Evolutionary conservation across 2,113 vertebrate species (phyloP).

Genomic region (Paramormyrops kingsleyae): DNA sequence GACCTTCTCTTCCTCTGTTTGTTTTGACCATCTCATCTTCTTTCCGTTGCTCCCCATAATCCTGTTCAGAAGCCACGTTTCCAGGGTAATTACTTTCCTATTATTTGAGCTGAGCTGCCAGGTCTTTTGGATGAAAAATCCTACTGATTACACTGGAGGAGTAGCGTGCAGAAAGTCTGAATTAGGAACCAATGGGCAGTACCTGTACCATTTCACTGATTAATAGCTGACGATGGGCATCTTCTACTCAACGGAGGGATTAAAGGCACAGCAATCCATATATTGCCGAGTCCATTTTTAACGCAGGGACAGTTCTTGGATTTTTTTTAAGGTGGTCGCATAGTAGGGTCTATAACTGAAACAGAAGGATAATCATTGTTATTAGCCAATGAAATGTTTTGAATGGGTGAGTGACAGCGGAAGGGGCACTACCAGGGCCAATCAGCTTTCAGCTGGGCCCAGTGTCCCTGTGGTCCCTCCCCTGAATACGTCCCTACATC

Average conservation of each 20-base stretch:
- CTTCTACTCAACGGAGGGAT: background rate
- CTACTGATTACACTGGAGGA: conserved; percentile 5
- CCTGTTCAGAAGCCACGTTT: conserved; percentile 30
- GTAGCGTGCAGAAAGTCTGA: background rate
- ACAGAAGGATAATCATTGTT: background rate
- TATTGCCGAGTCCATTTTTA: background rate
- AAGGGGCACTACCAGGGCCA: background rate
- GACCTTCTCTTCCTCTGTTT: conserved; percentile 22
- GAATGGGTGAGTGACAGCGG: background rate
- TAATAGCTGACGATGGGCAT: conserved; percentile 19
- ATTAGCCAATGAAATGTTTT: background rate
- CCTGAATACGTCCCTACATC: background rate
- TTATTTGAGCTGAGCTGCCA: conserved; percentile 19
- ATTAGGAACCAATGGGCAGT: conserved; percentile 24
- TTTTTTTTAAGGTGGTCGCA: background rate
- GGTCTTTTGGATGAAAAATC: background rate
- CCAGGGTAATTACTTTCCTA: conserved; percentile 36
- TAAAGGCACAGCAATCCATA: background rate
- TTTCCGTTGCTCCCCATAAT: conserved; percentile 20
- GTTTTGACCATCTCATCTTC: conserved; percentile 21
- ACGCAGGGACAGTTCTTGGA: background rate
- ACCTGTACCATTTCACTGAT: background rate
- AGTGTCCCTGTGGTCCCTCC: background rate
- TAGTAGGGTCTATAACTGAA: no score
- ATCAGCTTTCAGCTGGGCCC: background rate